A percentile compares a stretch with the other conserved stretches of the same genome.
These are phyloP conservation scores for Lanius ludovicianus DNA, from an alignment of 2,113 vertebrate species.

Conservation along the genomic window DNA sequence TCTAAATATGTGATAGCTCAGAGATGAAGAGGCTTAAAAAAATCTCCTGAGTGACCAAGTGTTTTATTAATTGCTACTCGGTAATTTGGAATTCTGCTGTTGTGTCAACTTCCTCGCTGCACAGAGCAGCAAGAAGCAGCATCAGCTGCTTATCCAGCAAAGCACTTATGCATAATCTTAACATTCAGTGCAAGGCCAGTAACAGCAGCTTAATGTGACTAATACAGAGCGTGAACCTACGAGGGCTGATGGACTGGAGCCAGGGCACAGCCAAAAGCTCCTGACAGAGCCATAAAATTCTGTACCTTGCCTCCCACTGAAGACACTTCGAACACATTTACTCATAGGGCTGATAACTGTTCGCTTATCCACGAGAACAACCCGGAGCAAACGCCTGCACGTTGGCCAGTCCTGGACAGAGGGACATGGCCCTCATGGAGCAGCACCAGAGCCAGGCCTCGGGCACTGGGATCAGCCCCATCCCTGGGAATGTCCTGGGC, in stretches of 20 bases:
- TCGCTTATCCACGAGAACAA: background rate
- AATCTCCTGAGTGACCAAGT: background rate
- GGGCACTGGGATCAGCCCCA: too few species aligned
- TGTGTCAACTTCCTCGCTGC: background rate
- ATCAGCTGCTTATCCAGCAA: background rate
- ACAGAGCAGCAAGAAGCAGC: background rate
- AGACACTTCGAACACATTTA: background rate
- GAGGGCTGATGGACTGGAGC: background rate
- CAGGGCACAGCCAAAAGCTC: background rate
- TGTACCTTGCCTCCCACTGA: background rate
- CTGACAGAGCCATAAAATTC: background rate
- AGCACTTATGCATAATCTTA: background rate
- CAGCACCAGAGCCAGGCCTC: background rate
- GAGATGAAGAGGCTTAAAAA: background rate
- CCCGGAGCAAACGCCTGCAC: fast-evolving
- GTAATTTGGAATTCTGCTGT: background rate
- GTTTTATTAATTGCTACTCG: background rate
- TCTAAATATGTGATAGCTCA: background rate
- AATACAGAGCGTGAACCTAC: fast-evolving
- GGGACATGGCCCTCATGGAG: fast-evolving
- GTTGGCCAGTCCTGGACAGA: fast-evolving
- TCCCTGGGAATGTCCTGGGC: fast-evolving
- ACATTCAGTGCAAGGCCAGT: background rate
- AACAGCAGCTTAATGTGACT: background rate
- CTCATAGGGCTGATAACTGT: fast-evolving